These are phyloP conservation scores for Corticium candelabrum DNA, from an alignment of 37 sponge, comb jelly and placozoan species.

Conservation along the genomic window DNA sequence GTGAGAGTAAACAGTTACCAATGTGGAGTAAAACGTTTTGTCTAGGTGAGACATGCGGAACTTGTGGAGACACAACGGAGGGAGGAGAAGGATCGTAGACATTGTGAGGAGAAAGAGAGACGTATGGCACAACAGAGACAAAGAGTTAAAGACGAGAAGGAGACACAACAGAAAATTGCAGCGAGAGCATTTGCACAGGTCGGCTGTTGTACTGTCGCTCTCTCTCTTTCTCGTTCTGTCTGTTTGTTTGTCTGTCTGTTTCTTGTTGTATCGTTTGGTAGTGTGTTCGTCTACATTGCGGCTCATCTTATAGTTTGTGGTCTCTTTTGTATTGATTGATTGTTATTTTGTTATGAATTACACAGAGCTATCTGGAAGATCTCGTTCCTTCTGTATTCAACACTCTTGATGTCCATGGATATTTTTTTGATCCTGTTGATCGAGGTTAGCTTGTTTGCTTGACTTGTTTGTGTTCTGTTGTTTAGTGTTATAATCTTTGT, in stretches of 20 bases:
- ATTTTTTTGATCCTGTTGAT: conserved; percentile 89
- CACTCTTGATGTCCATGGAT: conserved; percentile 70
- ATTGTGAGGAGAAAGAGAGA: conserved; percentile 84
- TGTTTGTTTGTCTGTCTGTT: background rate
- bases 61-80: conserved; percentile 92
- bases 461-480: background rate
- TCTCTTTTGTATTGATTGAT: too few species aligned
- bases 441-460: conserved; percentile 46
- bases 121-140: conserved; percentile 82
- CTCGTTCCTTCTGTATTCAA: conserved; percentile 93
- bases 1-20: too few species aligned
- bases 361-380: conserved; percentile 88
- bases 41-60: too few species aligned
- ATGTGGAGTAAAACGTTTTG: too few species aligned
- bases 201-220: background rate
- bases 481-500: too few species aligned
- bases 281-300: too few species aligned
- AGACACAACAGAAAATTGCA: conserved; percentile 90
- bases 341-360: too few species aligned
- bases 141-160: conserved; percentile 78
- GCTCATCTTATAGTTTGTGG: too few species aligned
- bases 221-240: background rate
- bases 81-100: conserved; percentile 92
- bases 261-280: too few species aligned
- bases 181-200: conserved; percentile 88